Evolutionary conservation across 1,140 invertebrate species (phyloP), one percentile per base, ranked within the genome.

Genomic region (Neodiprion pinetum): DNA sequence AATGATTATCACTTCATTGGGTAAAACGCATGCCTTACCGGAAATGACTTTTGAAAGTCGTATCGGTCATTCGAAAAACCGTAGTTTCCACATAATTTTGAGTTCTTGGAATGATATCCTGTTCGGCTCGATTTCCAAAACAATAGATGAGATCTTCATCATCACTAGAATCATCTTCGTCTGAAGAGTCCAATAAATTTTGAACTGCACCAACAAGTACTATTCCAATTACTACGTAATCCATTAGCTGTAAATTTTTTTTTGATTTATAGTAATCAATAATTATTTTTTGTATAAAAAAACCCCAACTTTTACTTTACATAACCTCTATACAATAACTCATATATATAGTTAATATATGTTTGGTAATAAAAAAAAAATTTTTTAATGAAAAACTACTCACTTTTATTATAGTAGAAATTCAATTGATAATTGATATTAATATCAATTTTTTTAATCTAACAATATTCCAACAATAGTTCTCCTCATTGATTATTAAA

Each of bases 1-100:
- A 9, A 61, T 72, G 49, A 72, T 40, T 61, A 12, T 4, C 23
- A 71, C 5, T 53, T 50, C 17, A n/a, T 17, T 71, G 14, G 70
- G 9, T 71, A 50, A 50, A 72, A 72, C 47, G 21, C 21, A 72
- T 48, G 47, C 9, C 21, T 72, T 72, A 72, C 71, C 71, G 17
- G 17, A 17, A 17, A 17, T 17, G 17, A 17, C 17, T 17, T 17
- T 17, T 17, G 17, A 17, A 17, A 40, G 53, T 72, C 5, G 40
- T 65, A 48, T 66, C 71, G 23, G 53, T 47, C 71, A 72, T 72
- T 11, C 12, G 23, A 66, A 21, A 28, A n/a, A 72, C 61, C 1
- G 53, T 72, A 11, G 10, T 48, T 47, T 72, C 71, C 2, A 66
- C 11, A 66, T 72, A 72, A 72, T 72, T 72, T 72, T 72, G 49